Conservation (phyloP, 2,113 vertebrate genomes). For the Esox niger region DNA sequence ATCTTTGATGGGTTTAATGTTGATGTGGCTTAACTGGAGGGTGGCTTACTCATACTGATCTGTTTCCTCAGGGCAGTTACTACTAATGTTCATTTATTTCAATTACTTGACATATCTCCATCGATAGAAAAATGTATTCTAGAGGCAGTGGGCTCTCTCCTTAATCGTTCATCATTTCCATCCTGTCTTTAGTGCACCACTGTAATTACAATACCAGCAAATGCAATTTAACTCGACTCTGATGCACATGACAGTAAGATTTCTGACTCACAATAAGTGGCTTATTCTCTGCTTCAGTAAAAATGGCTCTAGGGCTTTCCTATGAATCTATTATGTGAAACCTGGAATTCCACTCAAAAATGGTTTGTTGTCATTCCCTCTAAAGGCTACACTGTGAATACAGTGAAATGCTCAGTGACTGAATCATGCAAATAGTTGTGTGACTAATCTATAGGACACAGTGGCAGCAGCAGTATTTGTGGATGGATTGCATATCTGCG, state of each 20-base stretch:
- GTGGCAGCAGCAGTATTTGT: no score
- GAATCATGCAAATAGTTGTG: no score
- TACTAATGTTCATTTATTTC: constrained; percentile 3
- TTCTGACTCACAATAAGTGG: background rate
- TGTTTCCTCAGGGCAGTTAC: background rate
- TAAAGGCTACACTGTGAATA: no score
- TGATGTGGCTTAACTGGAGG: background rate
- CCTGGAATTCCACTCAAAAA: no score
- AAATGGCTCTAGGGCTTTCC: no score
- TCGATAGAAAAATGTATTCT: constrained; percentile 2
- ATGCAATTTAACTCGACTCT: constrained; percentile 20
- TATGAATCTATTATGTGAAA: no score
- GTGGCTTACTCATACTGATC: background rate
- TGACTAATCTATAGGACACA: no score
- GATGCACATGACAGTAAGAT: constrained; percentile 10
- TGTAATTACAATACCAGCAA: constrained; percentile 15
- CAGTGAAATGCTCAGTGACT: no score
- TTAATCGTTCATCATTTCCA: background rate
- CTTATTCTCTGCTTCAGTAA: no score
- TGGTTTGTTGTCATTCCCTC: no score
- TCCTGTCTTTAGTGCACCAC: background rate
- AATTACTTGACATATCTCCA: constrained; percentile 12
- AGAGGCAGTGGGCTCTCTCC: background rate
- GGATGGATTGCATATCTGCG: no score
- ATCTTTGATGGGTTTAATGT: background rate